These are phyloP conservation scores for Drosophila leonis DNA, from an alignment of 2,888 invertebrate species.

Conservation along the genomic window DNA sequence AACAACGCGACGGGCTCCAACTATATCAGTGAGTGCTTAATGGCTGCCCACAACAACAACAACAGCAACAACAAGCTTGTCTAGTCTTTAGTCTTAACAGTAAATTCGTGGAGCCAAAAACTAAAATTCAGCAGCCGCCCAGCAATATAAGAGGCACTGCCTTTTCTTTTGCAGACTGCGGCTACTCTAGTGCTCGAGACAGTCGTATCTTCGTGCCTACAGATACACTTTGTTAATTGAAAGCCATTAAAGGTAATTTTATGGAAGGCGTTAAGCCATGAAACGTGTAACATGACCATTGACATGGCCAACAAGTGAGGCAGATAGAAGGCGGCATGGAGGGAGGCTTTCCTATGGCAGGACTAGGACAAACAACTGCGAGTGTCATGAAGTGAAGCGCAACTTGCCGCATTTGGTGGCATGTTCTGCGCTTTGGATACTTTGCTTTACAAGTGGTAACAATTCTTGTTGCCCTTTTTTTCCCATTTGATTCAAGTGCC, in stretches of 20 bases:
- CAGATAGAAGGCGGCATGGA: neutral
- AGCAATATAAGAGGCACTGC: constrained; percentile 44
- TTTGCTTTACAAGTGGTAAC: constrained; percentile 72
- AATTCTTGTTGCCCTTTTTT: constrained; percentile 37
- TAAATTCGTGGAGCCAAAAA: constrained; percentile 54
- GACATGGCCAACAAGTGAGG: constrained; percentile 61
- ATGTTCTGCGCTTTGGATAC: constrained; percentile 43
- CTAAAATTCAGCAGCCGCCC: constrained; percentile 34
- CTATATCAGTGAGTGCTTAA: constrained; percentile 49
- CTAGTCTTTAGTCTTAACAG: constrained; percentile 52
- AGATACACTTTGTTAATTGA: constrained; percentile 85
- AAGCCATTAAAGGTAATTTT: constrained; percentile 86
- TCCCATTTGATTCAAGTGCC: constrained; percentile 52
- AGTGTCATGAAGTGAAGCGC: constrained; percentile 57
- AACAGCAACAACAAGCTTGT: constrained; percentile 16
- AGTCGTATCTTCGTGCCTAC: constrained; percentile 70
- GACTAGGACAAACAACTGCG: constrained; percentile 42
- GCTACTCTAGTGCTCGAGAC: constrained; percentile 21
- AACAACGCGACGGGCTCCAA: constrained; percentile 39
- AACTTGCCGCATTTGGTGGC: constrained; percentile 61
- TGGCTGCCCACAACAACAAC: constrained; percentile 36
- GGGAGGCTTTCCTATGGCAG: neutral
- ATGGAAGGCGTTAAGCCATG: constrained; percentile 86
- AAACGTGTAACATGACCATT: constrained; percentile 84
- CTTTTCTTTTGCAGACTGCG: constrained; percentile 46